Conservation (phyloP, 2,888 invertebrate genomes). For the Rhamphomyia laevipes region DNA sequence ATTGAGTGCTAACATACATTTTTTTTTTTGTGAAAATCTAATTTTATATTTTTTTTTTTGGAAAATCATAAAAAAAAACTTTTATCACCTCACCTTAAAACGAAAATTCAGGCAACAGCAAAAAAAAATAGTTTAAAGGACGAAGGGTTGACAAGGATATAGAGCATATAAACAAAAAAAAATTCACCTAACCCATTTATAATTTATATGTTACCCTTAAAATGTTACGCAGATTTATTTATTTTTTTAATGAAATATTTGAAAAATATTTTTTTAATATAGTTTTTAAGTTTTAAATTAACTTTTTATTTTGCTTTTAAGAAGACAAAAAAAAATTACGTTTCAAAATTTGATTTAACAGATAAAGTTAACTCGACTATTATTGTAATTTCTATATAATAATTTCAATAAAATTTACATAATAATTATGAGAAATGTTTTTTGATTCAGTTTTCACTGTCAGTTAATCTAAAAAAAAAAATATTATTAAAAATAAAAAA, state of each 20-base stretch:
- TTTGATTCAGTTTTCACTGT: too few species aligned
- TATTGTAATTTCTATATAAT: slow-evolving; percentile 1
- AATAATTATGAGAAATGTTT: too few species aligned
- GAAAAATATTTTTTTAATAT: too few species aligned
- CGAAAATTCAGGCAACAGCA: background rate
- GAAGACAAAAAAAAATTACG: slow-evolving; percentile 4
- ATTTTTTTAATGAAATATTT: too few species aligned
- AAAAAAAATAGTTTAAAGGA: background rate
- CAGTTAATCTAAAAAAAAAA: too few species aligned
- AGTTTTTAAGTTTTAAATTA: background rate
- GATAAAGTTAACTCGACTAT: slow-evolving; percentile 12
- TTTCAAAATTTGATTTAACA: slow-evolving; percentile 9
- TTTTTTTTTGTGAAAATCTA: too few species aligned
- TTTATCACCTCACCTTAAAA: slow-evolving; percentile 2
- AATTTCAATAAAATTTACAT: too few species aligned
- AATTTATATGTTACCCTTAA: too few species aligned
- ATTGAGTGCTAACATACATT: slow-evolving; percentile 13
- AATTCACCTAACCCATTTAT: too few species aligned
- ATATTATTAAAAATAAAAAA: too few species aligned
- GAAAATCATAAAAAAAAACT: slow-evolving; percentile 1
- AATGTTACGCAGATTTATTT: too few species aligned
- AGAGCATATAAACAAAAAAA: background rate
- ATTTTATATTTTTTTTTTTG: too few species aligned
- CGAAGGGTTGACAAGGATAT: background rate
- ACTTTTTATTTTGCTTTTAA: background rate